Evolutionary conservation across 2,888 invertebrate genomes (phyloP), one percentile per base, ranked within the genome.

Genomic region (Penaeus monodon): DNA sequence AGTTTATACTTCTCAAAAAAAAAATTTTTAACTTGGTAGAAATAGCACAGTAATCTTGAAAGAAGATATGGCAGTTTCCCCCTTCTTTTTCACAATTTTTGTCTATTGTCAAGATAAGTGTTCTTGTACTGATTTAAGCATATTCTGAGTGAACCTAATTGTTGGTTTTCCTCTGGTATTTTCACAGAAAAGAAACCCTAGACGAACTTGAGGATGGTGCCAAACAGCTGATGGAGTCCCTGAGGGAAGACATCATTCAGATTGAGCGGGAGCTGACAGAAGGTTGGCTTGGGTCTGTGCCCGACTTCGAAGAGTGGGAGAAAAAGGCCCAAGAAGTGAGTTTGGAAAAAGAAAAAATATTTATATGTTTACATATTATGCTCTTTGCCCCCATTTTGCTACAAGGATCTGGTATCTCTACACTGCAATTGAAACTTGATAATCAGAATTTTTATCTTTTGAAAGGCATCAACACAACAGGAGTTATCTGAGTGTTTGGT

Each of bases 211-310:
- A 78, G 44, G 80, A 85, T 63, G 84, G 86, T 24, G 68, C 83
- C 17, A n/a, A 65, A 38, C 73, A 73, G 29, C 78, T 90, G 33
- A 29, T 88, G 65, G 83, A 84, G 68, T 70, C 86, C 6, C 80
- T 90, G 73, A 74, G 85, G n/a, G 89, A 86, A 44, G 90, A 90
- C 74, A 89, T 90, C 29, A 81, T 89, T 64, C 85, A 90, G 76
- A 90, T 90, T 57, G 90, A 89, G 70, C 87, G 91, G 79, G 90
- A 92, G 79, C 90, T 93, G 64, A 90, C 91, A 2, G 92, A 92
- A 87, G 93, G 93, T 24, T 92, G 92, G 57, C 91, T 93, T 1
- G 93, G 93, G 7, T 92, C 92, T 12, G 92, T 93, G 10, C 90
- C 91, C 20, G 91, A 92, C 76, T 92, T 91, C 85, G 91, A 91